A percentile compares a stretch with the other conserved stretches of the same genome.
These are phyloP conservation scores for Archips crataeganus DNA, from an alignment of 2,888 invertebrate species.

Conservation along the genomic window DNA sequence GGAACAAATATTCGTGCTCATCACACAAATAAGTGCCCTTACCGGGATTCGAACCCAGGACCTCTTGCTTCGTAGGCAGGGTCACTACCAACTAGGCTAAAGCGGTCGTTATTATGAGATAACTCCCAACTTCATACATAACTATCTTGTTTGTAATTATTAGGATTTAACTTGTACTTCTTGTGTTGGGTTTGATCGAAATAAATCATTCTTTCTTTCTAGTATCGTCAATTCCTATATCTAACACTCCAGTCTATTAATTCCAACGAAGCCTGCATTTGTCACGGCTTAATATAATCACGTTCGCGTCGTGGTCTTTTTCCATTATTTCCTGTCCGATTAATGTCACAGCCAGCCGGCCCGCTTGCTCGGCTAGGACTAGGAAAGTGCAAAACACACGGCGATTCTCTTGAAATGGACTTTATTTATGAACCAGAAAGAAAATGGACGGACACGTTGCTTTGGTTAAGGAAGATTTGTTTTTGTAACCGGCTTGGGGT, in stretches of 20 bases:
- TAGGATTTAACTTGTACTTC: no score
- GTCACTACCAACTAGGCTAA: no score
- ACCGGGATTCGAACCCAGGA: no score
- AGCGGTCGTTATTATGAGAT: no score
- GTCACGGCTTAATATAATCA: constrained; percentile 9
- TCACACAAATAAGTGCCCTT: no score
- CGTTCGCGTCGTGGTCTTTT: not conserved
- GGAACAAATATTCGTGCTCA: no score
- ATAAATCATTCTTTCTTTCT: no score
- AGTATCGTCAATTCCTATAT: no score
- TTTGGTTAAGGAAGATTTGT: not conserved
- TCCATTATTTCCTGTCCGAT: constrained; percentile 5
- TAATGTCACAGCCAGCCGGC: not conserved
- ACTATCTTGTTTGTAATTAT: no score
- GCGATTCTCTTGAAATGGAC: not conserved
- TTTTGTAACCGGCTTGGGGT: not conserved
- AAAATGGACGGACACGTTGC: not conserved
- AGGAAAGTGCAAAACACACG: not conserved
- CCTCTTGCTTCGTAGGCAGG: no score
- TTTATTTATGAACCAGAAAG: not conserved
- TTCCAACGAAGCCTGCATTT: not conserved
- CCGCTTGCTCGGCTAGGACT: not conserved
- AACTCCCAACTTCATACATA: no score
- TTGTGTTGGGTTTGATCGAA: no score
- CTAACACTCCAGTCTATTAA: not conserved